Evolutionary conservation across 2,113 vertebrate species (phyloP).

Genomic region (Bubalus kerabau): DNA sequence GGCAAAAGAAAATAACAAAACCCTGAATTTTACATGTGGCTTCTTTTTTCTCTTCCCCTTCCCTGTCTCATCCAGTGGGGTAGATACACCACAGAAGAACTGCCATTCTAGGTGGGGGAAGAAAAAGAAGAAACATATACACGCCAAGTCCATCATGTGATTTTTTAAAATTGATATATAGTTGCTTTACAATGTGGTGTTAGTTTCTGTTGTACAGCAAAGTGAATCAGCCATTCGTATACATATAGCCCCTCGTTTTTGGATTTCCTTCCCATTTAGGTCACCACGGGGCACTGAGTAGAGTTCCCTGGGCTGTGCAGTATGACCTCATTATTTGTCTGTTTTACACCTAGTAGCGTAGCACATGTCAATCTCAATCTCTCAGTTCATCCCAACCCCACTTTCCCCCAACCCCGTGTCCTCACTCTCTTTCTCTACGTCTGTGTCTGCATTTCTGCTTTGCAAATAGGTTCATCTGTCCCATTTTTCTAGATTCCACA

Average conservation of each 20-base stretch:
- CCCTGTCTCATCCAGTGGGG: neutral
- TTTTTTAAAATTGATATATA: neutral
- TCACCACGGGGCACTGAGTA: neutral
- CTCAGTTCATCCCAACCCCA: neutral
- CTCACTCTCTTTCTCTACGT: neutral
- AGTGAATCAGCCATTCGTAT: neutral
- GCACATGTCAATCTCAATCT: neutral
- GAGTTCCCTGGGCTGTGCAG: neutral
- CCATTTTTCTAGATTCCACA: neutral
- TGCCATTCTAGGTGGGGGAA: neutral
- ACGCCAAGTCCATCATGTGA: neutral
- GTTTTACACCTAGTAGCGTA: neutral
- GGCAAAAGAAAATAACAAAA: constrained; percentile 18
- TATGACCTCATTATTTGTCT: neutral
- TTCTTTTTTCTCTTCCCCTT: neutral
- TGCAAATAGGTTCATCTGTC: neutral
- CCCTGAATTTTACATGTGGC: neutral
- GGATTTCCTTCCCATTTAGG: neutral
- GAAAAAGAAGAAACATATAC: neutral
- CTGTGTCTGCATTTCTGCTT: neutral
- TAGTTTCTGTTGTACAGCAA: neutral
- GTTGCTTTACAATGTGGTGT: neutral
- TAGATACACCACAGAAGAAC: neutral
- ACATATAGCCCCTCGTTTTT: fast-evolving
- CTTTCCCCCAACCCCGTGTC: neutral